Base-by-base conservation (phyloP, 2,888 invertebrate species). In the Iphiclides podalirius region DNA sequence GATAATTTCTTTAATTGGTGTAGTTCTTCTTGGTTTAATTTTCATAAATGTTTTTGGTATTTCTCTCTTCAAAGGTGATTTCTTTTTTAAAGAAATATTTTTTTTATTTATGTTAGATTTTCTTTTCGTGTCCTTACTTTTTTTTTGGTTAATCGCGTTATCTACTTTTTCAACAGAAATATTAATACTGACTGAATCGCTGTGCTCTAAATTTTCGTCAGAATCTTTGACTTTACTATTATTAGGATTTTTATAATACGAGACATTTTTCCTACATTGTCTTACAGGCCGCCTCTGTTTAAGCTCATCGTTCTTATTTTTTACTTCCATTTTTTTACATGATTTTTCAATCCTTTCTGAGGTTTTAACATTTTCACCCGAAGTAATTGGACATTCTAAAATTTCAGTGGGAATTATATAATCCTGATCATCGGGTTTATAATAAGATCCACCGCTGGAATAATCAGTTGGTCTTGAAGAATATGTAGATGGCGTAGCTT, bases 391-490 rank as follows among this genome's bases (percentile, higher is more conserved):
- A 59, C 68, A 73, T 40, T 63, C 70, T 41, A 77, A 55, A 54
- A 66, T 62, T 46, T 85, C 84, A 13, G 72, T 66, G 6, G 72
- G 59, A 23, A 70, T 73, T 43, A 78, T 53, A 53, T 78, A 84
- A 60, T 91, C 91, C 47, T 90, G 90, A 60, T 92, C 92, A 62
- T 92, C 92, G 0, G 92, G 92, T 53, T 90, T 90, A 60, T 92
- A 92, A 61, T 92, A 92, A 1, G 92, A 92, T 1, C 92, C 90
- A 3, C 91, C 86, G 47, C 91, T 91, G 6, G 92, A 92, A 69
- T 91, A 91, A 59, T 91, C 92, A 1, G 91, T 91, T 33, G 83
- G 85, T 4, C 88, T 74, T 16, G 86, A 86, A 8, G 80, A 78
- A 62, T 83, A 88, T 1, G 86, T 79, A 0, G 81, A 80, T 9